Base-by-base conservation (phyloP, 2,888 invertebrate species). In the Phortica okadai region DNA sequence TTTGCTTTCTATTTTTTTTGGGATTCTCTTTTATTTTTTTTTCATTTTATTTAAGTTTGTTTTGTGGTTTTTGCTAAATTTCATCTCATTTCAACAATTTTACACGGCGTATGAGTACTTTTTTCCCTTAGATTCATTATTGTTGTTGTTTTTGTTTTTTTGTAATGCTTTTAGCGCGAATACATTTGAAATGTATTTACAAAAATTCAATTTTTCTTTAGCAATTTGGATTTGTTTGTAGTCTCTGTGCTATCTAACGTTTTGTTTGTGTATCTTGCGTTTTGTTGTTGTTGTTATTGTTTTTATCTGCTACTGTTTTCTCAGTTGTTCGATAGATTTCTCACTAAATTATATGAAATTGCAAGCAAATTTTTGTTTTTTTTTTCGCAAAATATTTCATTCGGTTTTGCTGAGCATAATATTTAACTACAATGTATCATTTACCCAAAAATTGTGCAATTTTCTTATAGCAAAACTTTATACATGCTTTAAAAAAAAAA, bases 281-380 rank as follows among this genome's bases (percentile, higher is more conserved):
- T 62, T 16, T 25, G 25, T n/a, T 25, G 62, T 25, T 62, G n/a
- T 62, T 21, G 25, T 62, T 62, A 6, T n/a, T 59, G 21, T 16
- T n/a, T 8, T 59, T 56, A 14, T 56, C 33, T 11, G 62, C 6
- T 25, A 11, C 25, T 62, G 62, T 62, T 62, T 62, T 62, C 62
- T 62, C 62, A 62, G 62, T 62, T 62, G 21, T 62, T 62, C 62
- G 21, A 62, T 10, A 62, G 25, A 62, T 16, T 62, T 62, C 62
- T 16, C 16, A 62, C 25, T 10, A 62, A 50, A 50, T 50, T 50
- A 11, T 50, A 50, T 45, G 45, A 45, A 45, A 45, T 8, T 45
- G 45, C 10, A 45, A 8, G 45, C 10, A 45, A 45, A 45, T 45
- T 45, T 45, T 45, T 45, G 45, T 0, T 10, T 45, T 6, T 10